phyloP scores from a whole-genome alignment of 2,888 invertebrate genomes.

The Drosophila formosana region DNA sequence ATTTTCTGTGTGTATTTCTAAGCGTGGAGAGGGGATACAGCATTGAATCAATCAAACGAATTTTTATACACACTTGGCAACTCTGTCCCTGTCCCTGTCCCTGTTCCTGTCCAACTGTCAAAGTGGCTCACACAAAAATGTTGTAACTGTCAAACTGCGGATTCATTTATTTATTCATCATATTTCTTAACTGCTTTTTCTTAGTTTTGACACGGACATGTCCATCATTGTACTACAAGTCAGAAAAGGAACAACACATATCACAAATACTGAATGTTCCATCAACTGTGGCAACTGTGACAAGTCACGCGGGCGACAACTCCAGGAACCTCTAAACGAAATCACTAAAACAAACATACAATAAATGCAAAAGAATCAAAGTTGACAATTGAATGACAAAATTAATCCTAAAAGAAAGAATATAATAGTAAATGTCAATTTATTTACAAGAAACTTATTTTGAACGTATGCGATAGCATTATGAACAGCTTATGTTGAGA shows the following conservation, averaged over 20 bases:
- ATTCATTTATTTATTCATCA: conserved; percentile 70
- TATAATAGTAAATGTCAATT: neutral
- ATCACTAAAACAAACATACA: conserved; percentile 24
- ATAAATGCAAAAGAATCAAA: conserved; percentile 13
- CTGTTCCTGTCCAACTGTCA: conserved; percentile 69
- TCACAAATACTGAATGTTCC: conserved; percentile 31
- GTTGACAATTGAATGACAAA: conserved; percentile 45
- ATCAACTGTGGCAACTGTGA: conserved; percentile 44
- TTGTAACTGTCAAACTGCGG: conserved; percentile 68
- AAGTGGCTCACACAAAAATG: conserved; percentile 36
- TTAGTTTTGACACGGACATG: conserved; percentile 59
- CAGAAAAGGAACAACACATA: conserved; percentile 30
- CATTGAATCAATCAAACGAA: conserved; percentile 51
- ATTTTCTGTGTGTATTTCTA: conserved; percentile 47
- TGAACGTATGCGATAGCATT: neutral
- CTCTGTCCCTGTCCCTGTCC: conserved; percentile 26
- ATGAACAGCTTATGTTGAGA: neutral
- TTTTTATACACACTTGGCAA: conserved; percentile 46
- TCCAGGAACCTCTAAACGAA: conserved; percentile 11
- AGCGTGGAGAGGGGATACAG: neutral
- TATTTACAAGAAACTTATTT: neutral
- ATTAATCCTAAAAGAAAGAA: neutral
- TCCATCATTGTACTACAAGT: conserved; percentile 53
- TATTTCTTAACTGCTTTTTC: conserved; percentile 58
- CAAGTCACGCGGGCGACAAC: conserved; percentile 61